Base-by-base conservation (phyloP, 1,140 invertebrate genomes). In the Drosophila pectinifera region DNA sequence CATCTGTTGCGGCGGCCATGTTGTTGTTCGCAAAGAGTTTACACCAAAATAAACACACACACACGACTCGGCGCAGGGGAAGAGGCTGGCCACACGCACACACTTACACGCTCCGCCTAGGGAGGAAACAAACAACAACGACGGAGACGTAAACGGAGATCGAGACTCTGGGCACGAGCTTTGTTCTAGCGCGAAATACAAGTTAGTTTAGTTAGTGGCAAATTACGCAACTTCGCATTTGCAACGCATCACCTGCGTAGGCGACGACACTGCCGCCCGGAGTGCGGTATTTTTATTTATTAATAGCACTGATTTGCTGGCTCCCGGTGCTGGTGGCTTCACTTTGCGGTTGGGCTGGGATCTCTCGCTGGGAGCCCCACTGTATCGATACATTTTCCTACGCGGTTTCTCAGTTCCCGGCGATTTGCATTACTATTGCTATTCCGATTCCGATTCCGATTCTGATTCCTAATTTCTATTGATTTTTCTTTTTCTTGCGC, bases 401-500 rank as follows among this genome's bases (percentile, higher is more conserved):
- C 28, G 63, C 28, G 31, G 24, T 53, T 63, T 24, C 39, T 70
- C 24, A 59, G 34, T 59, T 24, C 38, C 38, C 28, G 41, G 42
- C 41, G 36, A 31, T 49, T 73, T 78, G 79, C 75, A 76, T 73
- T 82, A 51, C 49, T 73, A 38, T 61, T 69, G 36, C 69, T 75
- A 84, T 83, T 84, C 31, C 11, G n/a, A n/a, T n/a, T n/a, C n/a
- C n/a, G 31, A 31, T 31, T 31, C 6, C 28, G 31, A 22, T 53
- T 53, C 31, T 1, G 49, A 36, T 53, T 53, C 31, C 46, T 20
- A 14, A 36, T 51, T 51, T 36, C 69, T 86, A 86, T 88, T 86
- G 83, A 86, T 86, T 86, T 86, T 88, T 88, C 82, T 84, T 88
- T 88, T 88, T 86, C 79, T 86, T 86, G 48, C 83, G 83, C 79